Conservation (phyloP, 92 coral and sea anemone genomes). For the Umimayanthus kanabou region DNA sequence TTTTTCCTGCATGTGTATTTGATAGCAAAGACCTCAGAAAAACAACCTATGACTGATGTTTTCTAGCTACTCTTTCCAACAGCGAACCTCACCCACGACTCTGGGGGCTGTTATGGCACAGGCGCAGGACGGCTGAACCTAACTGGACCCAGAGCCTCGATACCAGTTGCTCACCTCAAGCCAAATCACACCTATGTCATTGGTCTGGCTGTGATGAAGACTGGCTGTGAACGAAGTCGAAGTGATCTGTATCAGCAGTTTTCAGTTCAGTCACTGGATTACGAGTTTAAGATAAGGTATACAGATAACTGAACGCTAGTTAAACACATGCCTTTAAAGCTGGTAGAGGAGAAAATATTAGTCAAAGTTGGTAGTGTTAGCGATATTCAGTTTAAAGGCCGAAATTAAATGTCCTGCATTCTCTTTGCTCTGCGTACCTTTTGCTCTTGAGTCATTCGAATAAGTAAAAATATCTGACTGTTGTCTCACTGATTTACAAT, state of each 20-base stretch:
- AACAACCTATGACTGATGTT: neutral
- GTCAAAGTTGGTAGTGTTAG: too few relatives aligned
- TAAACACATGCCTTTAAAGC: neutral
- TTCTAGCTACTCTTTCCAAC: neutral
- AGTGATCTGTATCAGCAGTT: neutral
- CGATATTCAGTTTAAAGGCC: too few relatives aligned
- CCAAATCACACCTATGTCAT: conserved; percentile 44
- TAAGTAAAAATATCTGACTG: too few relatives aligned
- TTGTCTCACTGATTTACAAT: too few relatives aligned
- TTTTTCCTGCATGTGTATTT: too few relatives aligned
- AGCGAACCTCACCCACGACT: neutral
- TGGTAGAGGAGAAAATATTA: neutral
- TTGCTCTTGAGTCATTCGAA: too few relatives aligned
- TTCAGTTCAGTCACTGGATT: conserved; percentile 5
- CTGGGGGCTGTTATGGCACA: conserved; percentile 67
- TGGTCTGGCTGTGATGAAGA: conserved; percentile 50
- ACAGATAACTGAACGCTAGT: neutral
- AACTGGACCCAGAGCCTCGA: conserved; percentile 43
- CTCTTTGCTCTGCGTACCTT: too few relatives aligned
- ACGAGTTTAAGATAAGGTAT: conserved; percentile 38
- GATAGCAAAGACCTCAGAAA: too few relatives aligned
- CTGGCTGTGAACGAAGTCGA: conserved; percentile 2
- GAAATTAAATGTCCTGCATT: too few relatives aligned
- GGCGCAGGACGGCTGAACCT: conserved; percentile 54
- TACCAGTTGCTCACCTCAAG: conserved; percentile 49